phyloP scores from a whole-genome alignment of 53 echinoderm and acorn worm species.

The Hippasteria phrygiana region DNA sequence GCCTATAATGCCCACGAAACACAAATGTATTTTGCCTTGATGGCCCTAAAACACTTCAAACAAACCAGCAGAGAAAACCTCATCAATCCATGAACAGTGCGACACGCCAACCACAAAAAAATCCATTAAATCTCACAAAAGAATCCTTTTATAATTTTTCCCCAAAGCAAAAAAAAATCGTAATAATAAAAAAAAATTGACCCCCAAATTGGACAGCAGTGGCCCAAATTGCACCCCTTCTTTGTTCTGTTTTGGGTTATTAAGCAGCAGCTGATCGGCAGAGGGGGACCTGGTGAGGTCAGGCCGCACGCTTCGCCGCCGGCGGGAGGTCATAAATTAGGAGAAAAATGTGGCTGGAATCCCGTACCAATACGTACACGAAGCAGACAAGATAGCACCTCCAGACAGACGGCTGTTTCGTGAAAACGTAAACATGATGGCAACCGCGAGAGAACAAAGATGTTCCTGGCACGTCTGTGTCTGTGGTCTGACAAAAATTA shows the following conservation, averaged over 20 bases:
- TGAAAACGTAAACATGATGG: not conserved
- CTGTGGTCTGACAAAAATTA: no score
- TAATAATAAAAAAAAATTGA: not conserved
- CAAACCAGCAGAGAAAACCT: not conserved
- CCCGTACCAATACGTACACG: not conserved
- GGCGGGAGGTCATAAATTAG: constrained; percentile 56
- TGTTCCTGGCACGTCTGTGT: no score
- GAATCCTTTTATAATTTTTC: not conserved
- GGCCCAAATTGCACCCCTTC: constrained; percentile 3
- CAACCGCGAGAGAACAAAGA: not conserved
- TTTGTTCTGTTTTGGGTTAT: constrained; percentile 15
- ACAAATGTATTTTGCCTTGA: no score
- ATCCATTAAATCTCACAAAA: constrained; percentile 1
- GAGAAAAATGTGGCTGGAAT: constrained; percentile 49
- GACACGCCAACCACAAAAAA: constrained; percentile 11
- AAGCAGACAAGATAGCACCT: not conserved
- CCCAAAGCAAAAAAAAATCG: not conserved
- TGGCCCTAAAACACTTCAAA: no score
- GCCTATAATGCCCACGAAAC: no score
- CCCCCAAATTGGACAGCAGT: not conserved
- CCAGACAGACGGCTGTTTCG: constrained; percentile 13
- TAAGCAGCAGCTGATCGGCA: constrained; percentile 35
- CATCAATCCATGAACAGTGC: not conserved
- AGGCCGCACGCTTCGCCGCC: constrained; percentile 35
- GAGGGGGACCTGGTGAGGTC: constrained; percentile 20